These are phyloP conservation scores for Neopipo cinnamomea DNA, from an alignment of 2,113 vertebrate species.

Conservation along the genomic window DNA sequence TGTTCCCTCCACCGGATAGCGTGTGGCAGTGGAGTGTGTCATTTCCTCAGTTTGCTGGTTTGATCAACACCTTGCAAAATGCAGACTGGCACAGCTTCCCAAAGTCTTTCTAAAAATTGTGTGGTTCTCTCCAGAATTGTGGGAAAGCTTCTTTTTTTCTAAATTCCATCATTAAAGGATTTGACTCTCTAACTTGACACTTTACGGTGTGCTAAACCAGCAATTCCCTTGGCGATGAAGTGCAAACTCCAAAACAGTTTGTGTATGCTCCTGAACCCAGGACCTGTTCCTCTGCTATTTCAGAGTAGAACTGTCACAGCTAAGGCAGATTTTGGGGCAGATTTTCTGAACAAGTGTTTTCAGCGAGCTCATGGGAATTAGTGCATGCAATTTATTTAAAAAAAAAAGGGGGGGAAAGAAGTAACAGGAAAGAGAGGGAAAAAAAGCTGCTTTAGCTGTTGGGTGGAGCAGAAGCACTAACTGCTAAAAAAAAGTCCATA, in stretches of 20 bases:
- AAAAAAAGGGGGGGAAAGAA: too few species aligned
- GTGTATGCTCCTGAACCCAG: not conserved
- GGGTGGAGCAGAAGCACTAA: not conserved
- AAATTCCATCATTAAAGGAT: not conserved
- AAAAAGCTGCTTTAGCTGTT: not conserved
- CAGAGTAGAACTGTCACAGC: not conserved
- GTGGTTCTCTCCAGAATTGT: not conserved
- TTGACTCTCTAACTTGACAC: not conserved
- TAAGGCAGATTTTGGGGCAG: not conserved
- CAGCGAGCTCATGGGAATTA: not conserved
- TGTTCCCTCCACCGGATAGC: rapidly evolving
- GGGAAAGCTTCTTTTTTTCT: not conserved
- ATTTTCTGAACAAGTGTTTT: not conserved
- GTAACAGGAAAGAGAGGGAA: too few species aligned
- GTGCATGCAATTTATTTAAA: too few species aligned
- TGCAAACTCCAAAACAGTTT: not conserved
- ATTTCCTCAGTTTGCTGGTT: not conserved
- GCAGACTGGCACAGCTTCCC: not conserved
- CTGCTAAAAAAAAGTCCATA: not conserved
- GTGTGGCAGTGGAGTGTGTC: not conserved
- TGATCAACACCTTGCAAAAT: not conserved
- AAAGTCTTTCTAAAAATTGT: not conserved
- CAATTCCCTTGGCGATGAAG: not conserved
- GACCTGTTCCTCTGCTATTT: not conserved
- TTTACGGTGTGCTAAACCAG: not conserved